Evolutionary conservation across 2,113 vertebrate species (phyloP), one percentile per base, ranked within the genome.

Genomic region (Sterrhoptilus dennistouni): DNA sequence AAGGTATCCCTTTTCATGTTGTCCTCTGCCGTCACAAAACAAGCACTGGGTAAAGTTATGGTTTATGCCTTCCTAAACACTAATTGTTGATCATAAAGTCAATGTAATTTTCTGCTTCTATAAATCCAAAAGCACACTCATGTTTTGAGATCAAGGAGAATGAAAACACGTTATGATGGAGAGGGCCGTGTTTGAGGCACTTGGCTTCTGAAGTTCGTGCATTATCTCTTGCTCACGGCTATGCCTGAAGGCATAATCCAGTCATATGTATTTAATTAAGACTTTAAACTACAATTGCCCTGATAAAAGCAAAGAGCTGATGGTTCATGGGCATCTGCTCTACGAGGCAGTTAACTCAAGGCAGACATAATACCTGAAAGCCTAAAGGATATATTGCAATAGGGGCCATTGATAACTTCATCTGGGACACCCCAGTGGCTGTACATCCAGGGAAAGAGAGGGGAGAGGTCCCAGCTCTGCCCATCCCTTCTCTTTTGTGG

Each of bases 201-300:
- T 91, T 85, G 59, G 44, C 82, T 80, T 93, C 76, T 92, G 85
- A 92, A 88, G 38, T 63, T 93, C 21, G 9, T 17, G 20, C 0
- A 1, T 85, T 76, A 45, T 54, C 23, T 90, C 61, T 80, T 87
- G 84, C 59, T 93, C 12, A 28, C 1, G 50, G 90, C 84, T 90
- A 8, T 70, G 87, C 78, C 84, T 83, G 68, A 66, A 93, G 82
- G 81, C 52, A 68, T 71, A 89, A 87, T 76, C 22, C 38, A 80
- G 6, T 82, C 66, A 74, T 74, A 60, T 49, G 47, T 90, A 38
- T 85, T 96, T 95, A 90, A 89, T 95, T 85, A 92, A 83, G 52
- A 56, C 52, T 88, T 94, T 56, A 60, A 88, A 80, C 59, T 66
- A n/a, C 15, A 47, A 7, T 50, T 90, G 40, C 33, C 38, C 27